phyloP scores from a whole-genome alignment of 2,888 invertebrate species.

The Leuctra nigra region DNA sequence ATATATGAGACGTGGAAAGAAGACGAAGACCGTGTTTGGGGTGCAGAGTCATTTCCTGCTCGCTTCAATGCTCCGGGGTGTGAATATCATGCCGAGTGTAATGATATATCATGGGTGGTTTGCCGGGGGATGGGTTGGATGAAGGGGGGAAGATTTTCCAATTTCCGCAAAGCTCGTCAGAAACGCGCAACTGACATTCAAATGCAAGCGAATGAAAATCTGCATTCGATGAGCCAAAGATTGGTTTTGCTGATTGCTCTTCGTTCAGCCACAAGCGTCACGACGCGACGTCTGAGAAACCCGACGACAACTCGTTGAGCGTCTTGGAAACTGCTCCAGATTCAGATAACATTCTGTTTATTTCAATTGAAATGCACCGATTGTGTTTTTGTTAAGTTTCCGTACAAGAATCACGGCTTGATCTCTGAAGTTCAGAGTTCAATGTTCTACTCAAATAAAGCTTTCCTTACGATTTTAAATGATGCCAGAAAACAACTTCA shows the following conservation, averaged over 20 bases:
- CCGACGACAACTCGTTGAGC: not conserved
- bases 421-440: too few relatives aligned
- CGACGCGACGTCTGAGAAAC: not conserved
- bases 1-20: not conserved
- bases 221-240: constrained; percentile 24
- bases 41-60: constrained; percentile 13
- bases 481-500: too few relatives aligned
- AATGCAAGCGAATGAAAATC: constrained; percentile 10
- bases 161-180: constrained; percentile 21
- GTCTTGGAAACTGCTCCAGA: too few relatives aligned
- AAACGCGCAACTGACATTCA: constrained; percentile 1
- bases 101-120: constrained; percentile 13
- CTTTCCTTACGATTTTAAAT: too few relatives aligned
- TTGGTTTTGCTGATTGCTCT: constrained; percentile 21
- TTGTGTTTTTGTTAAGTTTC: too few relatives aligned
- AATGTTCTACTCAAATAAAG: too few relatives aligned
- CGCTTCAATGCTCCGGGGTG: constrained; percentile 8
- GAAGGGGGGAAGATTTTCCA: constrained; percentile 23
- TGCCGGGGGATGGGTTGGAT: constrained; percentile 1
- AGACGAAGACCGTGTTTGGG: not conserved
- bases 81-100: constrained; percentile 4
- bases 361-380: too few relatives aligned
- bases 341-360: too few relatives aligned
- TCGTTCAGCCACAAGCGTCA: not conserved
- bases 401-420: too few relatives aligned